phyloP scores from a whole-genome alignment of 2,888 invertebrate genomes.

The Oscheius sp. region DNA sequence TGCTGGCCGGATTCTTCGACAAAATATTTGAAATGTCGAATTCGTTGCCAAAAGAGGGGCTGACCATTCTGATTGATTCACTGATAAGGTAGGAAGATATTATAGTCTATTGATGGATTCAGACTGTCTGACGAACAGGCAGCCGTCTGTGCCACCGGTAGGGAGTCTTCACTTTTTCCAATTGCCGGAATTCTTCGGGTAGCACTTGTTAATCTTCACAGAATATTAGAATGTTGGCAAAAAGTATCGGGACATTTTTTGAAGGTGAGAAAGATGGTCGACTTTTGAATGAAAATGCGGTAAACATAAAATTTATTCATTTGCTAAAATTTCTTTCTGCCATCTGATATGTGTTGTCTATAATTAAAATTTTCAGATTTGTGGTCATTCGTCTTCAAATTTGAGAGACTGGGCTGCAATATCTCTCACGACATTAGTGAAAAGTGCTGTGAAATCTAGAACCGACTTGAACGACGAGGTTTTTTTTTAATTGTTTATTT shows the following conservation, averaged over 20 bases:
- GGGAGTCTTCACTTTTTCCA: slow-evolving; percentile 45
- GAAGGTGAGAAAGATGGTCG: slow-evolving; percentile 19
- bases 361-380: slow-evolving; percentile 60
- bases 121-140: slow-evolving; percentile 50
- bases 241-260: slow-evolving; percentile 43
- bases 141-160: slow-evolving; percentile 45
- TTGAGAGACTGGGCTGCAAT: slow-evolving; percentile 97
- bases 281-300: neutral
- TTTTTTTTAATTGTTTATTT: neutral
- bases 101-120: neutral
- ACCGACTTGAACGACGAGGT: slow-evolving; percentile 43
- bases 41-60: neutral
- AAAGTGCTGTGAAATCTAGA: slow-evolving; percentile 79
- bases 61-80: neutral
- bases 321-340: too few species aligned
- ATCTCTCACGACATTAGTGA: slow-evolving; percentile 91
- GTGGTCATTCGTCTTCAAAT: slow-evolving; percentile 65
- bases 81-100: too few species aligned
- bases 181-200: slow-evolving; percentile 43
- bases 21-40: slow-evolving; percentile 30
- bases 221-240: slow-evolving; percentile 40
- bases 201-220: slow-evolving; percentile 19
- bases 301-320: too few species aligned
- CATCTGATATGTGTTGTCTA: neutral
- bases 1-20: slow-evolving; percentile 44